Evolutionary conservation across 2,888 invertebrate species (phyloP).

Genomic region (Pristionchus arcanus): DNA sequence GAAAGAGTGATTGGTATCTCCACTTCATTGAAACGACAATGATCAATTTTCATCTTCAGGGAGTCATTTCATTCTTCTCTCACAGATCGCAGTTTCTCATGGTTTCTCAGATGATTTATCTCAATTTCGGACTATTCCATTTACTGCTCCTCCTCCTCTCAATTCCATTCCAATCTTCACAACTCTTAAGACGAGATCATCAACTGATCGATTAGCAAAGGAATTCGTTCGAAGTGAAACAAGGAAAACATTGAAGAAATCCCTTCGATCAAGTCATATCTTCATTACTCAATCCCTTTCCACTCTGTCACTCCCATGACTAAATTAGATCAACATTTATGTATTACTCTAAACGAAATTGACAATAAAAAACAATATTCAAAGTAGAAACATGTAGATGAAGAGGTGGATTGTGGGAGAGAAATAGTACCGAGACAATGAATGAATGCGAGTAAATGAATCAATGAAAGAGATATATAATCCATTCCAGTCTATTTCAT

Average conservation of each 20-base stretch:
- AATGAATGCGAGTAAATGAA: neutral
- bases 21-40: neutral
- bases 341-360: neutral
- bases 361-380: neutral
- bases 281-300: constrained; percentile 44
- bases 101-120: constrained; percentile 9
- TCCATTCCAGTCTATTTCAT: constrained; percentile 21
- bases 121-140: constrained; percentile 13
- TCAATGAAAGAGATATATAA: neutral
- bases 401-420: constrained; percentile 11
- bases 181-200: constrained; percentile 35
- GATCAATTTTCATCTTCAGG: neutral
- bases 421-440: neutral
- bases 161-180: constrained; percentile 14
- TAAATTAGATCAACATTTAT: constrained; percentile 18
- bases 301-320: constrained; percentile 31
- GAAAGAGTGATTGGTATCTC: constrained; percentile 35
- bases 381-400: constrained; percentile 28
- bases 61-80: constrained; percentile 22
- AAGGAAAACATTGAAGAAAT: constrained; percentile 34
- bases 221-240: constrained; percentile 23
- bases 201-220: constrained; percentile 37
- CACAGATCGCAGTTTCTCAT: constrained; percentile 45
- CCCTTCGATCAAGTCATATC: constrained; percentile 26
- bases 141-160: constrained; percentile 39